A percentile compares a stretch with the other conserved stretches of the same genome.
Conservation (phyloP, 2,888 invertebrate species). For the Tenodera sinensis region DNA sequence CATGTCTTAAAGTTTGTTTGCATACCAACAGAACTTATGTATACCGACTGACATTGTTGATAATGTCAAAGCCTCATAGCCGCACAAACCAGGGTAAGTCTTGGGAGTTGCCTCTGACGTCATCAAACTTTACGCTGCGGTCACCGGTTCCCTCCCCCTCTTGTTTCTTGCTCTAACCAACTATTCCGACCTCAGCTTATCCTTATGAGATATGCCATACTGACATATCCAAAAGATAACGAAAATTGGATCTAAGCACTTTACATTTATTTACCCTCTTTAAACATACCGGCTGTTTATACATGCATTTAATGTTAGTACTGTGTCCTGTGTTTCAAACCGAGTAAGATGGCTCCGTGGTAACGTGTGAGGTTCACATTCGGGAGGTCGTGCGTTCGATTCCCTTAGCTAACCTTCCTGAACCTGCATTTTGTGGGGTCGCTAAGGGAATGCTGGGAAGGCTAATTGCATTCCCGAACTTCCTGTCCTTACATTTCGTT, state of each 20-base stretch:
- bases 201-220: not conserved
- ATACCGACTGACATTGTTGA: not conserved
- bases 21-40: not conserved
- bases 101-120: not conserved
- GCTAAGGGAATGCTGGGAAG: too few relatives aligned
- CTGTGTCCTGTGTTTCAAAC: too few relatives aligned
- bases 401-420: too few relatives aligned
- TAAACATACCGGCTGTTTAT: not conserved
- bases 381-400: too few relatives aligned
- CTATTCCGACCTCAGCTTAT: not conserved
- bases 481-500: too few relatives aligned
- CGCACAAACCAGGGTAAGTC: not conserved
- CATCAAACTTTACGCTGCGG: not conserved
- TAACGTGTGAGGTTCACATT: too few relatives aligned
- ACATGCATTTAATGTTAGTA: too few relatives aligned
- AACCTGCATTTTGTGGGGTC: too few relatives aligned
- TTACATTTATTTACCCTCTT: not conserved
- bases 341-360: too few relatives aligned
- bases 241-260: not conserved
- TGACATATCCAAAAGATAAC: too few relatives aligned
- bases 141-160: not conserved
- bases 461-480: too few relatives aligned
- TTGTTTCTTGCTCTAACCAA: not conserved
- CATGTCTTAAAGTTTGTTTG: not conserved
- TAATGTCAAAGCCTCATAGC: not conserved